phyloP scores from a whole-genome alignment of 2,113 vertebrate genomes.

The Peromyscus maniculatus region DNA sequence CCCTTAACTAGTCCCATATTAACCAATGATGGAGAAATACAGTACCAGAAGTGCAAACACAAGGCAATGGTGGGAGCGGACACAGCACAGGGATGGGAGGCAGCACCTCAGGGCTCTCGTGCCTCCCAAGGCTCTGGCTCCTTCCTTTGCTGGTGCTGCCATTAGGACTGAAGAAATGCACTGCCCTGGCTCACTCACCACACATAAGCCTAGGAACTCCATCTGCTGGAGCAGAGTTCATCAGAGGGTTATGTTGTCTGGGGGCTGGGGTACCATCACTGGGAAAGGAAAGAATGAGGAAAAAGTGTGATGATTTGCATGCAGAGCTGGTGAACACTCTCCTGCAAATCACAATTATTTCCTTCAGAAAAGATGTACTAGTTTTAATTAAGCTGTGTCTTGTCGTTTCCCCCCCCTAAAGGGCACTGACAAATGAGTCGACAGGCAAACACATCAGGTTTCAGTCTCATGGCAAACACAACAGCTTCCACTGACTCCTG shows the following conservation, averaged over 20 bases:
- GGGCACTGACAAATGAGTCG: neutral
- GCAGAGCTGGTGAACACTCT: neutral
- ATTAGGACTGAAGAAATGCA: neutral
- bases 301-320: neutral
- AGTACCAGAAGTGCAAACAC: neutral
- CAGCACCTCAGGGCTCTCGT: neutral
- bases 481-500: neutral
- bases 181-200: neutral
- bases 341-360: neutral
- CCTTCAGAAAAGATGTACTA: neutral
- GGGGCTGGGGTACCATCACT: neutral
- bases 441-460: neutral
- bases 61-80: neutral
- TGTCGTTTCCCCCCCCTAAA: neutral
- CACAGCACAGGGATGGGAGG: neutral
- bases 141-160: neutral
- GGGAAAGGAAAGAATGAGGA: neutral
- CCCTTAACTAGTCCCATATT: neutral
- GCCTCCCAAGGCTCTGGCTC: neutral
- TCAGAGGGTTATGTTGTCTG: neutral
- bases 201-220: neutral
- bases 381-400: neutral
- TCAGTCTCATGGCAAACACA: neutral
- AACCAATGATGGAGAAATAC: neutral
- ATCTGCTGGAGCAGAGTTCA: neutral